These are phyloP conservation scores for Platynereis dumerilii DNA, from an alignment of 2,888 invertebrate genomes.

Conservation along the genomic window DNA sequence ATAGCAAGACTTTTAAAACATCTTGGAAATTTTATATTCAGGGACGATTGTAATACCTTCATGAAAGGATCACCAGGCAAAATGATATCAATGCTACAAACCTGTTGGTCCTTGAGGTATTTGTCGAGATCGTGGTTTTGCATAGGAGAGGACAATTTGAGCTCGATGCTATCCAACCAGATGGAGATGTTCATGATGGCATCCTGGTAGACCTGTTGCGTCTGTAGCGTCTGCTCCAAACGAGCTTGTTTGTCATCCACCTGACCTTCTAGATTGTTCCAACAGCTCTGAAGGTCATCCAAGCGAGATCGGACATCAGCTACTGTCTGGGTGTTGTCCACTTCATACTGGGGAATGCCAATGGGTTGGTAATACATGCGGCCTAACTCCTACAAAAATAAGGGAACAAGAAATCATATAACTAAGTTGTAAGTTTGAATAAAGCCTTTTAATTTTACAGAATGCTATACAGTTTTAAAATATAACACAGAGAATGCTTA, in stretches of 20 bases:
- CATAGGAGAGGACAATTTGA: slow-evolving; percentile 45
- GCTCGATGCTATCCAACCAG: slow-evolving; percentile 56
- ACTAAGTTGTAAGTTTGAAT: too few relatives aligned
- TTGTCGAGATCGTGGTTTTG: slow-evolving; percentile 44
- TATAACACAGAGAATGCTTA: too few relatives aligned
- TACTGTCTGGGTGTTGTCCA: slow-evolving; percentile 35
- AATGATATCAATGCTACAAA: too few relatives aligned
- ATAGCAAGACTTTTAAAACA: too few relatives aligned
- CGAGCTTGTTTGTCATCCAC: slow-evolving; percentile 38
- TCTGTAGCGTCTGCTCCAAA: slow-evolving; percentile 46
- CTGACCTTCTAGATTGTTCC: slow-evolving; percentile 31
- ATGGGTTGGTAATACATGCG: background rate
- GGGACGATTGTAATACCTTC: too few relatives aligned
- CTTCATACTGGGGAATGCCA: background rate
- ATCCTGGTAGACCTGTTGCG: slow-evolving; percentile 55
- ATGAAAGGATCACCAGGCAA: too few relatives aligned
- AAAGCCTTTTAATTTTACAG: too few relatives aligned
- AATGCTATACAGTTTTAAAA: too few relatives aligned
- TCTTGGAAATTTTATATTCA: too few relatives aligned
- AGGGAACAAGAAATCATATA: too few relatives aligned
- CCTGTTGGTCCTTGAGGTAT: slow-evolving; percentile 55
- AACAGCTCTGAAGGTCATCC: slow-evolving; percentile 29
- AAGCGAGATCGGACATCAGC: slow-evolving; percentile 38
- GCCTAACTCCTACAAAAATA: too few relatives aligned
- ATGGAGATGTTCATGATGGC: slow-evolving; percentile 49